Conservation (phyloP, 2,797 vertebrate genomes). For the Danio aesculapii region DNA sequence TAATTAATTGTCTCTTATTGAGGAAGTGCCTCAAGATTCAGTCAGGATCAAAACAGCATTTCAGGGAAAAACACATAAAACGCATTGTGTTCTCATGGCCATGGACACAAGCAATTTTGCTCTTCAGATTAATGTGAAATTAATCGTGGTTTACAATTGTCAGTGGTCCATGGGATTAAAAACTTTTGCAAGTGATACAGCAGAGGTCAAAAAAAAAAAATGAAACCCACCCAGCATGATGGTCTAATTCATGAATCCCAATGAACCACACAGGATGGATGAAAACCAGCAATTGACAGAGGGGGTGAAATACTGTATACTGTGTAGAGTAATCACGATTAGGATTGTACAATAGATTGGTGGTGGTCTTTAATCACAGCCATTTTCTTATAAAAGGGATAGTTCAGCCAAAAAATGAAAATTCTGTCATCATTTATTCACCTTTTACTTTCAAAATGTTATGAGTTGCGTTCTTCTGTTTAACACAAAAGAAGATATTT, state of each 20-base stretch:
- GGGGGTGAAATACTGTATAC: neutral
- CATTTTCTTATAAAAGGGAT: slow-evolving; percentile 66
- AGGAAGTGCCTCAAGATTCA: slow-evolving; percentile 34
- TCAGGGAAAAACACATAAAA: slow-evolving; percentile 10
- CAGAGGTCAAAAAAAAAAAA: slow-evolving; percentile 30
- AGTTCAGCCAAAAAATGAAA: too few species aligned
- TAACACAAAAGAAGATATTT: too few species aligned
- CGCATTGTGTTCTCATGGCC: neutral
- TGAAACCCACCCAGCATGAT: slow-evolving; percentile 31
- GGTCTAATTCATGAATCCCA: slow-evolving; percentile 6
- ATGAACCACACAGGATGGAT: slow-evolving; percentile 21
- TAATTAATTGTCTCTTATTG: slow-evolving; percentile 27
- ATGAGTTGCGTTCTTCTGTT: too few species aligned
- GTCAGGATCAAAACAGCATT: slow-evolving; percentile 33
- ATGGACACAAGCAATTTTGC: slow-evolving; percentile 8
- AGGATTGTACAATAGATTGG: slow-evolving; percentile 59
- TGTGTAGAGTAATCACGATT: slow-evolving; percentile 49
- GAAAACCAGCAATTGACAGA: neutral
- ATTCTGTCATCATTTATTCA: too few species aligned
- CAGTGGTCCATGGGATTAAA: neutral
- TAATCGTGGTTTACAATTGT: neutral
- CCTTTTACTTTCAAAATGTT: too few species aligned
- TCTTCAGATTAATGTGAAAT: slow-evolving; percentile 22
- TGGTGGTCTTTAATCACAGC: slow-evolving; percentile 69
- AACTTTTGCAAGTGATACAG: slow-evolving; percentile 10